Base-by-base conservation (phyloP, 2,113 vertebrate genomes). In the Erythrolamprus reginae region DNA sequence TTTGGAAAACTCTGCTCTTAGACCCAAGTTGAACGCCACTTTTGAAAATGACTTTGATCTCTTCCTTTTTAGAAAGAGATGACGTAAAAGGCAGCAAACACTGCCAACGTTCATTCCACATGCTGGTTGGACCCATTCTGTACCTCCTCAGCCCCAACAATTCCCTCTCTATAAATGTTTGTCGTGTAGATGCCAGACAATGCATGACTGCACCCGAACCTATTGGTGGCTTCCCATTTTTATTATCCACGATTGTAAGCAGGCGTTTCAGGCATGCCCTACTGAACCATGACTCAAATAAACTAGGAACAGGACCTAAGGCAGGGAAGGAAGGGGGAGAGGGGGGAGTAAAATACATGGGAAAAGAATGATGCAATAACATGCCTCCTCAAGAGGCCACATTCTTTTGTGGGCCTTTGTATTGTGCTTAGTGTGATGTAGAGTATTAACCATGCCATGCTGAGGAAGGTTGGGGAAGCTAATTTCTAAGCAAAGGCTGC, bases 21-120 rank as follows among this genome's bases (percentile, higher is more conserved):
- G 61, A 33, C 28, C 13, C 61, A 33, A 33, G 5, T 33, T 65
- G 28, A 65, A 65, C 12, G 17, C 28, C 13, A 2, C 28, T 65
- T 65, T 65, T 65, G 6, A 33, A 65, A 65, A 65, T 65, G 61
- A 65, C 12, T 65, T 65, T 65, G 33, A 65, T 12, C 2, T 13
- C n/a, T n/a, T 65, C 15, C 61, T 93, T 70, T 55, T 93, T 88
- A 95, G 55, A 56, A 88, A 89, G 90, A 5, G 90, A 84, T 19
- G 28, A 21, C 42, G 65, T 65, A 91, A 92, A 92, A 88, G 23
- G 10, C 13, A 93, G 1, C 24, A 61, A 61, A 0, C 3, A 88
- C 77, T n/a, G 33, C 52, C 51, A 50, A 65, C 82, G 58, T 1
- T 5, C 1, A 65, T 1, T 5, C 1, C 47, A 33, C 42, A 61